Percentiles rank a stretch among this genome's conserved stretches.
These are phyloP conservation scores for Epinephelus lanceolatus DNA, from an alignment of 2,113 vertebrate species.

Conservation along the genomic window DNA sequence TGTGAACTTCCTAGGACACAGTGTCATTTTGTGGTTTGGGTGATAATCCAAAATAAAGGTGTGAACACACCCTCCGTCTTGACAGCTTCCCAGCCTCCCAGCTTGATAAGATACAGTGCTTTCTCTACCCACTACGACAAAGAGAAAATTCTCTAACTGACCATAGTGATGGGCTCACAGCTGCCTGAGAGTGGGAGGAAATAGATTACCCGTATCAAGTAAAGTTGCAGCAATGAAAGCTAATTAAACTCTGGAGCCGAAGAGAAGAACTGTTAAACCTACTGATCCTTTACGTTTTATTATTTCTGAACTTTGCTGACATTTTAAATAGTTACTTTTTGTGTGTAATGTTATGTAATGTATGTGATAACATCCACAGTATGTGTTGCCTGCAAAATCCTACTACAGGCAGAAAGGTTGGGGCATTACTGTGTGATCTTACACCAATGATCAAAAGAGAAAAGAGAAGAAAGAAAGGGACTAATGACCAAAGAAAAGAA, in stretches of 20 bases:
- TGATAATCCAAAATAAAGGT: slow-evolving; percentile 16
- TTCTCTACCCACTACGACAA: slow-evolving; percentile 2
- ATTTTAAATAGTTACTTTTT: slow-evolving; percentile 17
- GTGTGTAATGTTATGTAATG: not conserved
- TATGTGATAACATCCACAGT: not conserved
- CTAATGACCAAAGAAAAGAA: not conserved
- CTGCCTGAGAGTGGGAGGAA: slow-evolving; percentile 62
- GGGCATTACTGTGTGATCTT: not conserved
- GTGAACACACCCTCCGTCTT: not conserved
- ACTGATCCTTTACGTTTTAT: slow-evolving; percentile 55
- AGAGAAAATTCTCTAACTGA: slow-evolving; percentile 39
- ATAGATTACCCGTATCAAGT: slow-evolving; percentile 69
- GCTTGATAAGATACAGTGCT: slow-evolving; percentile 13
- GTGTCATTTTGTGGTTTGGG: not conserved
- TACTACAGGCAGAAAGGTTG: not conserved
- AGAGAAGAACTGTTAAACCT: slow-evolving; percentile 52
- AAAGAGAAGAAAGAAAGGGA: not conserved
- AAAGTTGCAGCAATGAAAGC: slow-evolving; percentile 63
- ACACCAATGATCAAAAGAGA: not conserved
- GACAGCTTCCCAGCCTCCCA: not conserved
- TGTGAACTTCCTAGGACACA: not conserved
- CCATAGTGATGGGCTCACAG: slow-evolving; percentile 44
- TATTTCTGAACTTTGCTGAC: slow-evolving; percentile 50
- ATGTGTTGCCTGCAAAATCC: not conserved
- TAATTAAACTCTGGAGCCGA: slow-evolving; percentile 66